Base-by-base conservation (phyloP, 1,140 invertebrate species). In the Gryllus bimaculatus region DNA sequence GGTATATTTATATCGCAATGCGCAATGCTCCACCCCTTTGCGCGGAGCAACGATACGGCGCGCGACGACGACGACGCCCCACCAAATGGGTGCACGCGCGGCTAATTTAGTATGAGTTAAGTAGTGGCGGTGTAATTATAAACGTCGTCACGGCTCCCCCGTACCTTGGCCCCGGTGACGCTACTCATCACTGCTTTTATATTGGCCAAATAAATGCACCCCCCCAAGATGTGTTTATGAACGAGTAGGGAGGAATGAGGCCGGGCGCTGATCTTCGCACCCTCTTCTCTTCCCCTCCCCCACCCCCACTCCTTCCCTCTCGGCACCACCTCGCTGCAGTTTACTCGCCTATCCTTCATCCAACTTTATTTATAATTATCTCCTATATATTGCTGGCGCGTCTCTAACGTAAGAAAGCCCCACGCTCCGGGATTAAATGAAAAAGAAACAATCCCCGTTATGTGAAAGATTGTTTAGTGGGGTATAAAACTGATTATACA, bases 311-410 rank as follows among this genome's bases (percentile, higher is more conserved):
- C 54, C 7, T 7, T 66, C 54, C 7, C 7, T 66, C 54, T 18
- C 10, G 54, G 18, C 10, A 66, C 54, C 10, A 3, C 54, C 10
- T 66, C 54, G 18, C 54, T 18, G 54, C 54, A 18, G n/a, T 66
- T 66, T 66, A 10, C 54, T 66, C 54, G 54, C n/a, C 54, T 66
- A 66, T 66, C 54, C n/a, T n/a, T 66, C 54, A 66, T 66, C 54
- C 54, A 66, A 66, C 54, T 66, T 66, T 66, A 66, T n/a, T n/a
- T 66, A 66, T 66, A 13, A 66, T n/a, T 66, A 66, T 66, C 54
- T 7, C 54, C 54, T 13, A 66, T 66, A 66, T 66, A 66, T 66
- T 66, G 2, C 54, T 66, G n/a, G 10, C 54, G 54, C 54, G 54
- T 66, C 54, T 66, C 10, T 18, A n/a, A 13, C 54, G 54, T 66